A percentile compares a stretch with the other conserved stretches of the same genome.
Conservation (phyloP, 1,140 invertebrate species). For the Cydia fagiglandana region DNA sequence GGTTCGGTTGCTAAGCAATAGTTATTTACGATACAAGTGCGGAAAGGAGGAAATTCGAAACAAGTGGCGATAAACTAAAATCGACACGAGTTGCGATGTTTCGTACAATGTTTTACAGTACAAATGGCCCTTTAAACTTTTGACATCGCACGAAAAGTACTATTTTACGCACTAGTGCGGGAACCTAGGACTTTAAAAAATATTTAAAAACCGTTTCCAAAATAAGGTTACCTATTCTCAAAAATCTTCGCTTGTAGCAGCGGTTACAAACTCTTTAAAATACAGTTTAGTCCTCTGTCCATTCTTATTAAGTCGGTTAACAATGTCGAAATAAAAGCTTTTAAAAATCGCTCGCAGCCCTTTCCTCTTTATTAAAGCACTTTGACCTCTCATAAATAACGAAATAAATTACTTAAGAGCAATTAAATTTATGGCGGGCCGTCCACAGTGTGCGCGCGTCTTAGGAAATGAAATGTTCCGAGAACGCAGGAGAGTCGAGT, state of each 20-base stretch:
- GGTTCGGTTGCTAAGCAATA: too few relatives aligned
- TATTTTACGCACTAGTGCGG: too few relatives aligned
- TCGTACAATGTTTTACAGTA: too few relatives aligned
- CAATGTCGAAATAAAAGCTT: conserved; percentile 15
- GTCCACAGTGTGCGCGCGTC: conserved; percentile 34
- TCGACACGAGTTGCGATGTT: too few relatives aligned
- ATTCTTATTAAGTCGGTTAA: neutral
- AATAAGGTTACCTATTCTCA: too few relatives aligned
- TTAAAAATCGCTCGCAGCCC: conserved; percentile 33
- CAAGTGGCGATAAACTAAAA: too few relatives aligned
- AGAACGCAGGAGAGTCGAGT: neutral
- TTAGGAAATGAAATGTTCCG: neutral
- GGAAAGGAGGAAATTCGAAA: too few relatives aligned
- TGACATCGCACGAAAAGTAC: too few relatives aligned
- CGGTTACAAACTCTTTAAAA: neutral
- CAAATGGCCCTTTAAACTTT: too few relatives aligned
- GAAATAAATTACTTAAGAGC: conserved; percentile 48
- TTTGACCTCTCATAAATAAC: conserved; percentile 41
- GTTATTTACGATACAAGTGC: too few relatives aligned
- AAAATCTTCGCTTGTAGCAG: neutral
- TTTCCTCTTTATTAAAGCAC: conserved; percentile 33
- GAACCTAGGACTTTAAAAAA: too few relatives aligned
- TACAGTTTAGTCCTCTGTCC: neutral
- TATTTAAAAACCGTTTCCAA: too few relatives aligned
- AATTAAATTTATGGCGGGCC: conserved; percentile 48